Evolutionary conservation across 2,113 vertebrate species (phyloP), one percentile per base, ranked within the genome.

Genomic region (Pithys albifrons): DNA sequence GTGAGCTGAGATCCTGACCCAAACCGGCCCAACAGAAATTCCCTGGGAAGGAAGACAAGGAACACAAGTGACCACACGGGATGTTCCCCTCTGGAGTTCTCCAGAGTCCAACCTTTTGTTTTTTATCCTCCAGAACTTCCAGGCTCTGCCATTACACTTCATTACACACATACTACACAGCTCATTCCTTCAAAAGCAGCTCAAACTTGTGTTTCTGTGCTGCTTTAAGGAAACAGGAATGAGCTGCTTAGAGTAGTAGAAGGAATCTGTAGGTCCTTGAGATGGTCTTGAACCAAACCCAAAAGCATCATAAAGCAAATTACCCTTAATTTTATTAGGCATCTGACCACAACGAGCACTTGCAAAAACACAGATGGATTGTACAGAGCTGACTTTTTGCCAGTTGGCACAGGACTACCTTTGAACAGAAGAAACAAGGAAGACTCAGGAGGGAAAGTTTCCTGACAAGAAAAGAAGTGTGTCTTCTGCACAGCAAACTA

Each of bases 321-420:
- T 92, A 89, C 6, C 49, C 70, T 72, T 91, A 81, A 94, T 95
- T 93, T 94, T 88, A 95, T 94, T 82, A 96, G 91, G 64, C 89
- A 94, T 91, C 41, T 70, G 81, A 93, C 88, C 89, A 93, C 85
- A 92, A 48, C 2, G 41, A 91, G 66, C 2, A 22, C 74, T 83
- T 94, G 62, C 33, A 94, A 97, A 93, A 94, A 85, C 84, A 95
- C 51, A 93, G 73, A 95, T 49, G 87, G 74, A 80, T 79, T 79
- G 58, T 61, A 52, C 4, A 37, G 85, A 72, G 58, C 28, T 89
- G 70, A 57, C 15, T 66, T 82, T 57, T 28, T 67, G 89, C 94
- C 95, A 95, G 66, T 17, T 97, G 91, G 87, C 85, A 79, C 16
- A 31, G 41, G 10, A 29, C 29, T 66, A 1, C 8, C 89, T 85